These are phyloP conservation scores for Crocallis elinguaria DNA, from an alignment of 2,888 invertebrate species.

Conservation along the genomic window DNA sequence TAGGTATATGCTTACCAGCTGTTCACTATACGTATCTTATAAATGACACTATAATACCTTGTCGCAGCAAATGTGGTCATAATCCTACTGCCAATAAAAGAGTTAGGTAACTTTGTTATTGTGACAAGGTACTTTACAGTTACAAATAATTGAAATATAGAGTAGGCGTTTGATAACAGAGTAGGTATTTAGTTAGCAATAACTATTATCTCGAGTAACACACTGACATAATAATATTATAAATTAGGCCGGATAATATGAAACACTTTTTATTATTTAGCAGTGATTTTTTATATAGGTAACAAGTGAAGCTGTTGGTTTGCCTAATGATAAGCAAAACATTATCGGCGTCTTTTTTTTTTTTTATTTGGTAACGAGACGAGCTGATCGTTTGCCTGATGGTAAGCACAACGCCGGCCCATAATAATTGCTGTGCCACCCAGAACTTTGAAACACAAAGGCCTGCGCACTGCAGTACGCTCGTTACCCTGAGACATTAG, in stretches of 20 bases:
- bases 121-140: constrained; percentile 2
- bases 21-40: neutral
- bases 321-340: no score
- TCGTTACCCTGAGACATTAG: no score
- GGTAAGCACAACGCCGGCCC: no score
- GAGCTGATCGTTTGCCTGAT: no score
- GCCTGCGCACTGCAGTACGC: no score
- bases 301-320: no score
- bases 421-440: no score
- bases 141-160: neutral
- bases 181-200: constrained; percentile 12
- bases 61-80: neutral
- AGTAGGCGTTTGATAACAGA: constrained; percentile 20
- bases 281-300: neutral
- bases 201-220: constrained; percentile 9
- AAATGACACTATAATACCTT: constrained; percentile 2
- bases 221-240: constrained; percentile 9
- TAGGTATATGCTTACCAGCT: constrained; percentile 4
- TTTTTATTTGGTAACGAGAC: no score
- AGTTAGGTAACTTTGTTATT: neutral
- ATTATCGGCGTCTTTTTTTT: no score
- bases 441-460: no score
- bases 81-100: neutral
- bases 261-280: no score
- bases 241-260: neutral